phyloP scores from a whole-genome alignment of 92 coral and sea anemone species.

The Metridium senile region DNA sequence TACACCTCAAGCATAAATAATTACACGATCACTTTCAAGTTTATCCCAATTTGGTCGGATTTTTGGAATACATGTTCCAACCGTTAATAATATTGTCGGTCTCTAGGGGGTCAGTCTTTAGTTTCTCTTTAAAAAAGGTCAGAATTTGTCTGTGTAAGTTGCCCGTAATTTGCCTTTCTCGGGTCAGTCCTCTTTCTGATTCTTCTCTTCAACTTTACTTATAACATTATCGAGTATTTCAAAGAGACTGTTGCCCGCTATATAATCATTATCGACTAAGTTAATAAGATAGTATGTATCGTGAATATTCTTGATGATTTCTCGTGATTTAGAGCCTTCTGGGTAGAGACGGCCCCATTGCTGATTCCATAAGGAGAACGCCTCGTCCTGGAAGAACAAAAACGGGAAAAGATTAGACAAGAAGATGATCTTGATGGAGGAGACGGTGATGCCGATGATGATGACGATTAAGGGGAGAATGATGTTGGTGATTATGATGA shows the following conservation, averaged over 20 bases:
- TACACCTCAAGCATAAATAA: too few species aligned
- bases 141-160: too few species aligned
- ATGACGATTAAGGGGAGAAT: background rate
- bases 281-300: conserved; percentile 74
- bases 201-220: conserved; percentile 8
- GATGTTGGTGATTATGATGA: background rate
- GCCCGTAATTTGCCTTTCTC: background rate
- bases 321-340: conserved; percentile 67
- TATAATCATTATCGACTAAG: conserved; percentile 82
- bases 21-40: too few species aligned
- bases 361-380: conserved; percentile 82
- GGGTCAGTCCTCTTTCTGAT: background rate
- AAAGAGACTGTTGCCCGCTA: conserved; percentile 73
- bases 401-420: background rate
- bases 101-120: too few species aligned
- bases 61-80: too few species aligned
- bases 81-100: too few species aligned
- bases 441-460: background rate
- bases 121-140: too few species aligned
- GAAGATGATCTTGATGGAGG: background rate
- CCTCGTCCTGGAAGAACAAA: conserved; percentile 64
- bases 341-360: conserved; percentile 86
- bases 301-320: conserved; percentile 56
- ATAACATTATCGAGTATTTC: conserved; percentile 62
- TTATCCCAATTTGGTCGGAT: too few species aligned